Evolutionary conservation across 1,140 invertebrate genomes (phyloP).

Genomic region (Acyrthosiphon pisum): DNA sequence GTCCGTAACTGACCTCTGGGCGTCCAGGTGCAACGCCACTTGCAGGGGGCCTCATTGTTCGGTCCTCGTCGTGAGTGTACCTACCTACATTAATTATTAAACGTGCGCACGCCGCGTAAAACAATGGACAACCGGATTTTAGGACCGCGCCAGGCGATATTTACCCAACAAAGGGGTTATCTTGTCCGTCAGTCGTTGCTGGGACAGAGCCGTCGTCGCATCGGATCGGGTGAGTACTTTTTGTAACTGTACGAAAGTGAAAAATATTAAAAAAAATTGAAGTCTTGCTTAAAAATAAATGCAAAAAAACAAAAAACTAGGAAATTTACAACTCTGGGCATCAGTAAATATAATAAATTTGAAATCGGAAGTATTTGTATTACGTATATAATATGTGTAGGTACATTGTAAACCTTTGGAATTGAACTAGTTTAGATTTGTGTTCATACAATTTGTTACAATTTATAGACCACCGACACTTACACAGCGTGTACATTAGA

Average conservation of each 20-base stretch:
- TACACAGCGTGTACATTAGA: not conserved
- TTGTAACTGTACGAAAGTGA: not conserved
- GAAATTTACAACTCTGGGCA: not conserved
- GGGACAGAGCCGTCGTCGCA: not conserved
- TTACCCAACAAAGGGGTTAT: slow-evolving; percentile 16
- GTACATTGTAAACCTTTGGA: not conserved
- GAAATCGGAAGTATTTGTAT: too few species aligned
- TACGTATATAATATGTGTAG: not conserved
- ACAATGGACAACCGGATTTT: slow-evolving; percentile 40
- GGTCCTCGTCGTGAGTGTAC: not conserved
- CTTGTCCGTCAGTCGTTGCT: slow-evolving; percentile 41
- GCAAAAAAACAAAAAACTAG: not conserved
- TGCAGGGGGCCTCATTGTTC: slow-evolving; percentile 37
- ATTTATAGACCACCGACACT: not conserved
- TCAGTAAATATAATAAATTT: not conserved
- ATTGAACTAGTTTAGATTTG: not conserved
- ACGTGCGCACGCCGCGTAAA: not conserved
- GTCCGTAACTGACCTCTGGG: slow-evolving; percentile 21
- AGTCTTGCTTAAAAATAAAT: not conserved
- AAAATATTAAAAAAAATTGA: not conserved
- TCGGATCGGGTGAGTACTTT: not conserved
- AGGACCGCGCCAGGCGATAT: not conserved
- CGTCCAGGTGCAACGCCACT: slow-evolving; percentile 41
- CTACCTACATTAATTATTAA: not conserved
- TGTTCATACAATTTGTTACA: not conserved